phyloP scores from a whole-genome alignment of 1,140 invertebrate genomes.

The Reticulitermes speratus region DNA sequence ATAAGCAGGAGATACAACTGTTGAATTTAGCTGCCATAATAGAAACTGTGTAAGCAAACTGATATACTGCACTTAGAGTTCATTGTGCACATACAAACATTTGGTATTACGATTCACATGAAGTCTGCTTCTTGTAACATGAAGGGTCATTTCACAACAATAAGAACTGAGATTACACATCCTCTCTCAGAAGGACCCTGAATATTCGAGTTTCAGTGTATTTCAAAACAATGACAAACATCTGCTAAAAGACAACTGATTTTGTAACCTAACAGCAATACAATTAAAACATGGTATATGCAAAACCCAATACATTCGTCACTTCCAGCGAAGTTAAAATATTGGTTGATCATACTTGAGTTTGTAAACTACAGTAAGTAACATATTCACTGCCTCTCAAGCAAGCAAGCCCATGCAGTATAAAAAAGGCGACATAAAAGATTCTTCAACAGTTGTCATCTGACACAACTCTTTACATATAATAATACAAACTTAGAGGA shows the following conservation, averaged over 20 bases:
- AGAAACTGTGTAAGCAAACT: not conserved
- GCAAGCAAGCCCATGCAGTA: too few species aligned
- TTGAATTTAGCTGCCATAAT: not conserved
- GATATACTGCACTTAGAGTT: not conserved
- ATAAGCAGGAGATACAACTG: not conserved
- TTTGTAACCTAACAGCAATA: not conserved
- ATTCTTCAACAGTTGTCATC: too few species aligned
- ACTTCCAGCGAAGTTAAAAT: too few species aligned
- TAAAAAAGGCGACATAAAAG: too few species aligned
- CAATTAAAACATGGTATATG: not conserved
- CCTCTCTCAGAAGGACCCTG: not conserved
- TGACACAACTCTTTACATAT: too few species aligned
- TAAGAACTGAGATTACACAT: conserved; percentile 9
- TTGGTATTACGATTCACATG: not conserved
- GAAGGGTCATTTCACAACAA: not conserved
- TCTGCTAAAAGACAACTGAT: not conserved
- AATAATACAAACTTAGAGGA: too few species aligned
- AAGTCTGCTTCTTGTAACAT: not conserved
- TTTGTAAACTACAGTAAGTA: too few species aligned
- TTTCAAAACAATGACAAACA: not conserved
- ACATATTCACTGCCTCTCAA: too few species aligned
- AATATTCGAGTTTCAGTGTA: not conserved
- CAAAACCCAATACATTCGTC: too few species aligned
- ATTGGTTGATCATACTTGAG: too few species aligned
- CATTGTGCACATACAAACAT: not conserved